Conservation (phyloP, 2,888 invertebrate species). For the Nebria salina region DNA sequence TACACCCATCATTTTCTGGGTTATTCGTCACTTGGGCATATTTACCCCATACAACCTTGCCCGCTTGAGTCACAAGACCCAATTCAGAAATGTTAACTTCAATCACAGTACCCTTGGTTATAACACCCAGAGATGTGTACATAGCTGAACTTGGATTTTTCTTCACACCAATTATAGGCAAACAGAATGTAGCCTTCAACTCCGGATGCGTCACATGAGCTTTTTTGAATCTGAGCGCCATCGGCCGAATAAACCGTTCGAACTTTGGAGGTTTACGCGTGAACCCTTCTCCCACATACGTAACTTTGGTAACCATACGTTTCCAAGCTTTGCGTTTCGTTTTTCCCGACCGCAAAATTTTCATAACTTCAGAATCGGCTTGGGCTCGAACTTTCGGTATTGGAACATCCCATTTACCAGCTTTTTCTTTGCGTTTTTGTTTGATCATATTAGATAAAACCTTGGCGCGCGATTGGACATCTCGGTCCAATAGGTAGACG, state of each 20-base stretch:
- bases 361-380: slow-evolving; percentile 96
- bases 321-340: slow-evolving; percentile 97
- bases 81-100: slow-evolving; percentile 99
- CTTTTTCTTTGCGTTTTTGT: slow-evolving; percentile 99
- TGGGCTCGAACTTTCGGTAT: slow-evolving; percentile 98
- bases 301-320: slow-evolving; percentile 98
- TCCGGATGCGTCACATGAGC: slow-evolving; percentile 99
- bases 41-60: slow-evolving; percentile 99
- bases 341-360: slow-evolving; percentile 91
- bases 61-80: slow-evolving; percentile 97
- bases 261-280: slow-evolving; percentile 99
- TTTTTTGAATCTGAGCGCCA: slow-evolving; percentile 95
- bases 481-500: slow-evolving; percentile 96
- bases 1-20: slow-evolving; percentile 99
- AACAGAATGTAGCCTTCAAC: slow-evolving; percentile 94
- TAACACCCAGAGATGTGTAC: slow-evolving; percentile 97
- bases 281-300: slow-evolving; percentile 97
- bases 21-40: slow-evolving; percentile 99
- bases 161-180: slow-evolving; percentile 98
- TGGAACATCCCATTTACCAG: slow-evolving; percentile 99
- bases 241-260: slow-evolving; percentile 97
- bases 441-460: slow-evolving; percentile 99
- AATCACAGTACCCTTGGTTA: slow-evolving; percentile 97
- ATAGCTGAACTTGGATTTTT: slow-evolving; percentile 98
- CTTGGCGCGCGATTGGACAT: slow-evolving; percentile 93